Evolutionary conservation across 2,113 vertebrate species (phyloP), one percentile per base, ranked within the genome.

Genomic region (Trematocara unimaculatum): DNA sequence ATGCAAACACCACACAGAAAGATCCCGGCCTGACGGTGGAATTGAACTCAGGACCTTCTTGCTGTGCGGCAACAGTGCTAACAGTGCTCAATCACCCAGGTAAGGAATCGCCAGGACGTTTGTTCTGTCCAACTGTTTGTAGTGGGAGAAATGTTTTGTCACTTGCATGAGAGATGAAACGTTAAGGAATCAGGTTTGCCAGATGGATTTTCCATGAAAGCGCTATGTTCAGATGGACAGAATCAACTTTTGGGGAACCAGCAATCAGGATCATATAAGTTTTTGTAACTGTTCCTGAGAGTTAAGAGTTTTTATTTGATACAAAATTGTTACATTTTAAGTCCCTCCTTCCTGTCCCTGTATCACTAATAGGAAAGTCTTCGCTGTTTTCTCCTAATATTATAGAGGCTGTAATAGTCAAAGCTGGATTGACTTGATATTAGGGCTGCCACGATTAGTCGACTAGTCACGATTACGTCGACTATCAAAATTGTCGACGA

Each of bases 11-110:
- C 7, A 17, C 26, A 58, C 56, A 58, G 56, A 58, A 58, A 58
- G 55, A 9, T 0, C 7, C 26, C 0, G 0, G 23, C 55, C 13
- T 5, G 26, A 31, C 17, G 55, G 7, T 9, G 7, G 14, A 5
- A 31, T 31, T 58, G 26, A 58, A 58, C 26, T 17, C 26, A 51
- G 49, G 17, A 51, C 4, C 49, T 51, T 51, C 49, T 51, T n/a
- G 49, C 2, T 51, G 56, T 58, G 8, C 0, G 7, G 26, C 14
- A 31, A 58, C 7, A 17, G 56, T 9, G 56, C 26, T 31, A 58
- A 58, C 20, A 12, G 4, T 29, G 23, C 54, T 60, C 8, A 33
- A 18, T 60, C 11, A 23, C 1, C 14, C 56, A 67, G 62, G 18
- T 2, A 67, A 20, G 6, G 29, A 14, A 1, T 7, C 4, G 2